Percentiles rank a stretch among this genome's conserved stretches.
phyloP scores from a whole-genome alignment of 2,113 vertebrate species.

The Cavia porcellus region DNA sequence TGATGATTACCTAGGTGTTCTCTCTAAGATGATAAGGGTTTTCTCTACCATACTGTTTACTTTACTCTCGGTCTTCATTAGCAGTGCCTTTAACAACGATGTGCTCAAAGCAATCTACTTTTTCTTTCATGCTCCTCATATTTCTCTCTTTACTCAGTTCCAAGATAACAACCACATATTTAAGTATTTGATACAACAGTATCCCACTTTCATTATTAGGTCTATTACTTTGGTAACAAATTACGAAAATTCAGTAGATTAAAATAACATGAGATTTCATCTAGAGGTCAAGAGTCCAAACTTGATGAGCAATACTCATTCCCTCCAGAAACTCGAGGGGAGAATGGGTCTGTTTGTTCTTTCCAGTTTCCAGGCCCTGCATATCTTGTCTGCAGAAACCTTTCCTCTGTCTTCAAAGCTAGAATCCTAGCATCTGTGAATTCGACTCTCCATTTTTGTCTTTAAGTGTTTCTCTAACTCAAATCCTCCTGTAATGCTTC shows the following conservation, averaged over 20 bases:
- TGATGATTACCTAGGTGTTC: not conserved
- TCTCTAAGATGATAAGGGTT: not conserved
- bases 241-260: not conserved
- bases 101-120: not conserved
- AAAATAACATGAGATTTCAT: not conserved
- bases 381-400: not conserved
- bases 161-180: not conserved
- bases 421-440: not conserved
- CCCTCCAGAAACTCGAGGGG: not conserved
- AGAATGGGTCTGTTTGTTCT: not conserved
- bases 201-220: not conserved
- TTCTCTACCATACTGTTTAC: not conserved
- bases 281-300: not conserved
- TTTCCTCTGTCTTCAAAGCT: not conserved
- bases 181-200: not conserved
- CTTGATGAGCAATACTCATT: not conserved
- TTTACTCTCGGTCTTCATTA: not conserved
- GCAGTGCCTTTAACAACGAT: not conserved
- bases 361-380: not conserved
- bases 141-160: not conserved
- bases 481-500: not conserved
- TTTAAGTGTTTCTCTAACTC: not conserved
- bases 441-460: not conserved
- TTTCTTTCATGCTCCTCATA: not conserved
- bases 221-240: conserved; percentile 15